Evolutionary conservation across 1,140 invertebrate genomes (phyloP), one percentile per base, ranked within the genome.

Genomic region (Drosophila truncata): DNA sequence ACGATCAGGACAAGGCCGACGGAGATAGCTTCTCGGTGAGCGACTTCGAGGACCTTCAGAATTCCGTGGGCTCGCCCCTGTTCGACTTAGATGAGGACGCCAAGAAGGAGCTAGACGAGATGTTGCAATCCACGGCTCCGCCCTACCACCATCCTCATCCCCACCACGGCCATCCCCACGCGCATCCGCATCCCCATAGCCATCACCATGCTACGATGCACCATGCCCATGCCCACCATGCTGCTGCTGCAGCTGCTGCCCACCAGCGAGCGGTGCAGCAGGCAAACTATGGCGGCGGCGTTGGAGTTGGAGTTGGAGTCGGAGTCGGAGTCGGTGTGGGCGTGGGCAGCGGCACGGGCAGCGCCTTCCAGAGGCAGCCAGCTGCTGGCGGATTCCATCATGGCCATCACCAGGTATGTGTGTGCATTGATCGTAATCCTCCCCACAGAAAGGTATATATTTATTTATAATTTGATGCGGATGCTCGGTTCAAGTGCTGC

Each of bases 71-170:
- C 77, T 93, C 92, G 74, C 82, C 84, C 64, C 72, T 93, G 46
- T 93, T 93, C 67, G 87, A 92, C 86, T 93, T 93, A 91, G 92
- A 92, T 92, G 88, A 93, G 79, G 91, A 92, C 77, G 88, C 92
- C 79, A 91, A 92, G 44, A 86, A 87, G 74, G 91, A 91, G 84
- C 41, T 92, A 92, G 92, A 88, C 79, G 92, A 88, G 77, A 93
- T 93, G 92, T 82, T 93, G 71, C 92, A 93, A 86, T 93, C 92
- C 50, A 83, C 91, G 42, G 85, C 81, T 61, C 84, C 91, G 62
- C 74, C 91, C 52, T 91, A 87, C 37, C 82, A 83, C 29, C 88
- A 87, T 35, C 82, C 61, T 23, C 76, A 86, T 39, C 67, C 81
- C 52, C 82, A 76, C n/a, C 69, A 73, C 23, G 70, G 67, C 29